Evolutionary conservation across 2,113 vertebrate genomes (phyloP).

Genomic region (Shinisaurus crocodilurus): DNA sequence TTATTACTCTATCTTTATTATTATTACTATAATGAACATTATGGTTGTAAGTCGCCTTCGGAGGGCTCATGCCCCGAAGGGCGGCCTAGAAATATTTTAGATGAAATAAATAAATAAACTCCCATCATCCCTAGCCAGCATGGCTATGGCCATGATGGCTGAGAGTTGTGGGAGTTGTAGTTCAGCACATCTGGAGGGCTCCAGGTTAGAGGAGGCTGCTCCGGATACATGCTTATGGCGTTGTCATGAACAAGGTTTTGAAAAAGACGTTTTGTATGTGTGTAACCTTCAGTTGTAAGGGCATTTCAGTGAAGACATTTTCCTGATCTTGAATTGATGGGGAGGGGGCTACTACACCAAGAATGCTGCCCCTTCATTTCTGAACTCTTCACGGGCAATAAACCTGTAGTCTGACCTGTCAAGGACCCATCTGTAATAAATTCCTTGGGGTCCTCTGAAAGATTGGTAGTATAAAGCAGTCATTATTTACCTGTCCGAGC

Average conservation of each 20-base stretch:
- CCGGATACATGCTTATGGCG: conserved; percentile 28
- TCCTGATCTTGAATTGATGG: neutral
- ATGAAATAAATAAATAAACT: no score
- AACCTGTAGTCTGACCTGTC: neutral
- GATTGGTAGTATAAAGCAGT: neutral
- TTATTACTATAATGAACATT: no score
- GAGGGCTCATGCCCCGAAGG: no score
- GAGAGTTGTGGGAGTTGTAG: no score
- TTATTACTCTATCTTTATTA: no score
- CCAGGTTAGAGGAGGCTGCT: no score
- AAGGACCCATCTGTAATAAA: neutral
- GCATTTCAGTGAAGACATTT: conserved; percentile 20
- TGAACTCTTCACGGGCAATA: conserved; percentile 24
- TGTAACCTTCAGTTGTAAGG: conserved; percentile 11
- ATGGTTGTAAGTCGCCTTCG: no score
- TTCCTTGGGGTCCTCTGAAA: conserved; percentile 6
- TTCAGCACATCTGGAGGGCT: no score
- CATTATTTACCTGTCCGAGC: neutral
- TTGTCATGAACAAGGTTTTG: neutral
- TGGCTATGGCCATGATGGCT: no score
- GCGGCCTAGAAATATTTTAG: no score
- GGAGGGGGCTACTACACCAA: neutral
- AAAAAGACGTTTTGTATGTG: neutral
- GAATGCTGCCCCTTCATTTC: conserved; percentile 1
- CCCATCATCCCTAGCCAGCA: no score